These are phyloP conservation scores for Enteromius afrohamiltoni DNA, from an alignment of 2,797 vertebrate species.

Conservation along the genomic window DNA sequence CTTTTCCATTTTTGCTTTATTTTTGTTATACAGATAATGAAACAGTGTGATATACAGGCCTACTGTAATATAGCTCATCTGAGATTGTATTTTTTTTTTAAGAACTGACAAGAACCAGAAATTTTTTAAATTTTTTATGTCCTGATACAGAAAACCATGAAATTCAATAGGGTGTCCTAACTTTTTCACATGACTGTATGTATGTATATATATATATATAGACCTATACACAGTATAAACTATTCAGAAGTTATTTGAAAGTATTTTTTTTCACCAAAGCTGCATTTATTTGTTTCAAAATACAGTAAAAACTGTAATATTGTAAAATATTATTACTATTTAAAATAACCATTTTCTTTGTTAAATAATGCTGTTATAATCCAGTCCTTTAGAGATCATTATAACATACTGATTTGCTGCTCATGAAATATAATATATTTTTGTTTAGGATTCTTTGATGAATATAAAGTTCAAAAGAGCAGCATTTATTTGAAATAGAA, in stretches of 20 bases:
- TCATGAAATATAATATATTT: not conserved
- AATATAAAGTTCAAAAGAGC: not conserved
- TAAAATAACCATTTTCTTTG: not conserved
- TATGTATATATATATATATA: too few relatives aligned
- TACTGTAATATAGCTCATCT: too few relatives aligned
- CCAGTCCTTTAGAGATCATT: not conserved
- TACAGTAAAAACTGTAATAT: not conserved
- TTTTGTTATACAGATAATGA: too few relatives aligned
- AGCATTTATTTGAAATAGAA: constrained; percentile 12
- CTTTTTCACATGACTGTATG: too few relatives aligned
- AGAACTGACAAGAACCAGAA: too few relatives aligned
- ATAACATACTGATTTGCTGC: not conserved
- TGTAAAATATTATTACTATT: not conserved
- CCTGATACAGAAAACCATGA: too few relatives aligned
- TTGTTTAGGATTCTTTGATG: not conserved
- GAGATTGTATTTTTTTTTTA: too few relatives aligned
- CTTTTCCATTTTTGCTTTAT: too few relatives aligned
- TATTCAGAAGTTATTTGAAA: not conserved
- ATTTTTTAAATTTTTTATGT: too few relatives aligned
- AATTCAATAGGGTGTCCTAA: too few relatives aligned
- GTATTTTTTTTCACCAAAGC: not conserved
- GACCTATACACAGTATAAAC: not conserved
- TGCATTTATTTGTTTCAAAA: not conserved
- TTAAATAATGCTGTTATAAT: not conserved
- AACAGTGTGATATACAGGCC: too few relatives aligned